phyloP scores from a whole-genome alignment of 2,113 vertebrate species.

The Struthidea cinerea region DNA sequence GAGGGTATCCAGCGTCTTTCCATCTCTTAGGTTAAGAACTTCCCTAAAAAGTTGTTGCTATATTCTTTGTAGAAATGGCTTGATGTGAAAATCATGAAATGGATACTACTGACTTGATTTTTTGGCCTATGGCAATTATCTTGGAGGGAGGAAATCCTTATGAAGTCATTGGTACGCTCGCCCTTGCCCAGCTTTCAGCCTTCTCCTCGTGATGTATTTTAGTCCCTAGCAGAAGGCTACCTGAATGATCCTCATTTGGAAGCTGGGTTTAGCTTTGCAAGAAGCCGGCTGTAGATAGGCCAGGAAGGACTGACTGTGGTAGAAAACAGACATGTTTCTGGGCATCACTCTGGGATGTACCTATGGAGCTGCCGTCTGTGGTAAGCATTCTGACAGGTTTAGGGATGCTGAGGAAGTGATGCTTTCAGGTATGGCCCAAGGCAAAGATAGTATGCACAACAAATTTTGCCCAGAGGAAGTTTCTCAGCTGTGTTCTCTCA shows the following conservation, averaged over 20 bases:
- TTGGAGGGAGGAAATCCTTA: not conserved
- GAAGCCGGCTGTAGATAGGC: not conserved
- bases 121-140: not conserved
- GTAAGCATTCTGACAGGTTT: not conserved
- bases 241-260: not conserved
- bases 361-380: not conserved
- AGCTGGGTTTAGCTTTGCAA: not conserved
- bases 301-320: not conserved
- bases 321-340: not conserved
- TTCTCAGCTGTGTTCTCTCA: not conserved
- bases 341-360: not conserved
- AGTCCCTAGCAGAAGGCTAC: not conserved
- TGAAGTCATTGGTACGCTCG: not conserved
- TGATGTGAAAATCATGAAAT: not conserved
- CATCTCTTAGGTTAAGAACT: not conserved
- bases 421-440: not conserved
- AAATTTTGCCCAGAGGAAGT: not conserved
- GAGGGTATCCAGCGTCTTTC: fast-evolving
- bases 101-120: not conserved
- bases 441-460: not conserved
- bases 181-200: not conserved
- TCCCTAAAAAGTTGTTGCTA: not conserved
- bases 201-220: not conserved
- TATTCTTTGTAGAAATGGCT: not conserved
- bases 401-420: not conserved